A percentile compares a stretch with the other conserved stretches of the same genome.
phyloP scores from a whole-genome alignment of 2,113 vertebrate species.

The Vanacampus margaritifer region DNA sequence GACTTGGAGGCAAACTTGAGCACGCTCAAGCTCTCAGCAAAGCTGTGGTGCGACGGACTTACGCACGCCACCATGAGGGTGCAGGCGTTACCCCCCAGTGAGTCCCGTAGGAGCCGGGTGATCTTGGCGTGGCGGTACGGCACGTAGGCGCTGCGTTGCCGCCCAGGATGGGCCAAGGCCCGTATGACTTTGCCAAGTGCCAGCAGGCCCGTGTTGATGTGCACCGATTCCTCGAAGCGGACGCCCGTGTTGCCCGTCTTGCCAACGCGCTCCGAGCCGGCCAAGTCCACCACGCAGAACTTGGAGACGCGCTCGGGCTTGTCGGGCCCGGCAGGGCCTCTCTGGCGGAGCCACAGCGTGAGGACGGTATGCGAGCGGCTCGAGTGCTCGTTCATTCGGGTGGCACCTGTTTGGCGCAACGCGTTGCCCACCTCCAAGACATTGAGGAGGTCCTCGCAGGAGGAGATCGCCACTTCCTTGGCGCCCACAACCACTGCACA shows the following conservation, averaged over 20 bases:
- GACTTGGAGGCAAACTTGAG: constrained; percentile 85
- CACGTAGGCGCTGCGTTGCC: constrained; percentile 65
- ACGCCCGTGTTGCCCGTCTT: constrained; percentile 83
- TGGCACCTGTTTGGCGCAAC: constrained; percentile 78
- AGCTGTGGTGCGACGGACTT: constrained; percentile 81
- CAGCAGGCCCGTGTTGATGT: constrained; percentile 85
- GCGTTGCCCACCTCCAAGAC: constrained; percentile 78
- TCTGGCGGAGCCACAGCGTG: constrained; percentile 78
- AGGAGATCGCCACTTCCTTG: constrained; percentile 79
- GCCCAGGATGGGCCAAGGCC: constrained; percentile 79
- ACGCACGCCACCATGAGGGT: constrained; percentile 89
- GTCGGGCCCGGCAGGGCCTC: constrained; percentile 25
- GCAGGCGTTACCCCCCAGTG: constrained; percentile 86
- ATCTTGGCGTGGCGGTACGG: constrained; percentile 90
- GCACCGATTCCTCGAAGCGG: constrained; percentile 84
- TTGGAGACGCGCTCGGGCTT: constrained; percentile 74
- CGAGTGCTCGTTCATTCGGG: constrained; percentile 84
- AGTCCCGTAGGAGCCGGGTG: constrained; percentile 87
- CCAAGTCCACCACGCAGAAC: constrained; percentile 89
- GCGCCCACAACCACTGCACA: constrained; percentile 83
- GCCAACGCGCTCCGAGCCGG: constrained; percentile 83
- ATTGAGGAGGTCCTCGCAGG: constrained; percentile 80
- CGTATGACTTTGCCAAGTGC: constrained; percentile 89
- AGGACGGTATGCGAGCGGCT: constrained; percentile 89
- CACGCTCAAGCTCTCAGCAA: constrained; percentile 84